Percentiles rank a stretch among this genome's conserved stretches.
Evolutionary conservation across 2,113 vertebrate species (phyloP).

Genomic region (Perccottus glenii): DNA sequence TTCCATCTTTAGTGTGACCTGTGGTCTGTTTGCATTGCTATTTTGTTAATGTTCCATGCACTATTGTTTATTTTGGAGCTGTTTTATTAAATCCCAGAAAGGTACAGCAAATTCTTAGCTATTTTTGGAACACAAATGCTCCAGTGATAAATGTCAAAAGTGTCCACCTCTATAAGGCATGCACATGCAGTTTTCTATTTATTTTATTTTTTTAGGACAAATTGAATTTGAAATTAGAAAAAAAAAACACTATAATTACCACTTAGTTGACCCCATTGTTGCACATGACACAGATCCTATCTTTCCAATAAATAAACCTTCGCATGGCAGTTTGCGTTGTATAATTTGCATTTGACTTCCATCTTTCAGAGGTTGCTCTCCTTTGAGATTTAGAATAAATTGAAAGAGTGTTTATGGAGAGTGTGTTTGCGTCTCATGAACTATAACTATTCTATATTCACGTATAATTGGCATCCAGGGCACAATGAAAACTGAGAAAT

Average conservation of each 20-base stretch:
- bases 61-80: too few relatives aligned
- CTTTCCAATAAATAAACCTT: constrained; percentile 24
- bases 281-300: not conserved
- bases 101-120: too few relatives aligned
- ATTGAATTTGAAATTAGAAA: too few relatives aligned
- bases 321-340: too few relatives aligned
- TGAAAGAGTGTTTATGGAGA: not conserved
- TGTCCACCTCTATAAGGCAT: not conserved
- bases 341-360: constrained; percentile 7
- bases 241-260: not conserved
- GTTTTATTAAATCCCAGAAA: too few relatives aligned
- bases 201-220: not conserved
- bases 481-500: constrained; percentile 5
- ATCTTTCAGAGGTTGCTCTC: not conserved
- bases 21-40: too few relatives aligned
- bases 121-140: too few relatives aligned
- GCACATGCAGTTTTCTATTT: not conserved
- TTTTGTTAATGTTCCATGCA: too few relatives aligned
- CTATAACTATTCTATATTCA: constrained; percentile 14
- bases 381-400: constrained; percentile 6
- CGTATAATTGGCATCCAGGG: constrained; percentile 21
- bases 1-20: too few relatives aligned
- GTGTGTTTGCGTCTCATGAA: constrained; percentile 11
- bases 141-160: not conserved
- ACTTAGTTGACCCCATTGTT: not conserved